Base-by-base conservation (phyloP, 2,113 vertebrate species). In the Megaleporinus macrocephalus region DNA sequence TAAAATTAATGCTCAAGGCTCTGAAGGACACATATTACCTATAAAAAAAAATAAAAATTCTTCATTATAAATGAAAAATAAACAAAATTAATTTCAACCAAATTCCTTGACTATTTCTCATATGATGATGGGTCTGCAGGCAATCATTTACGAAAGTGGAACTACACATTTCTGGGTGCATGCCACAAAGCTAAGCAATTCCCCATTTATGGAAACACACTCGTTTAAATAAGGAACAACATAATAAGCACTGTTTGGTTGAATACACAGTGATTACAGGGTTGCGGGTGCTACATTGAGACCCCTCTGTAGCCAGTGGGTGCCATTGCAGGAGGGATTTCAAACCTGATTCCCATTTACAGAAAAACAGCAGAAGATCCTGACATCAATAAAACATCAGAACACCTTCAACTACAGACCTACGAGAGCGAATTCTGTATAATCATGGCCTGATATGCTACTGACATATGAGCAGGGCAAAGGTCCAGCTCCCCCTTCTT, bases 381-480 rank as follows among this genome's bases (percentile, higher is more conserved):
- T 11, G 66, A 33, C 78, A 79, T 71, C 78, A 79, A 79, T 79
- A 70, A 79, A 79, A 79, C 66, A 79, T 70, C 66, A 14, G 51
- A 41, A 36, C n/a, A 59, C 33, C 66, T 71, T 71, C 33, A 61
- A 30, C 78, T 79, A 59, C 78, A 79, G 66, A 36, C 36, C 78
- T 71, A 9, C 6, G 33, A 70, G 22, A 41, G 66, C 2, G 5
- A 24, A 1, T 7, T 2, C 51, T 9, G 51, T 61, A 59, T 61
- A 59, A 79, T 79, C 55, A 79, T 49, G 55, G 12, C 33, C 66
- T 61, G 66, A 44, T 61, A 29, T 26, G 9, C 41, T 70, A 20
- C 16, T 33, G 5, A 36, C 63, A 33, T 51, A 26, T 65, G 13
- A 51, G n/a, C 47, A 44, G 77, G 63, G 15, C 65, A 57, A 10